Conservation (phyloP, 2,797 vertebrate genomes). For the Urosaurus nigricauda region DNA sequence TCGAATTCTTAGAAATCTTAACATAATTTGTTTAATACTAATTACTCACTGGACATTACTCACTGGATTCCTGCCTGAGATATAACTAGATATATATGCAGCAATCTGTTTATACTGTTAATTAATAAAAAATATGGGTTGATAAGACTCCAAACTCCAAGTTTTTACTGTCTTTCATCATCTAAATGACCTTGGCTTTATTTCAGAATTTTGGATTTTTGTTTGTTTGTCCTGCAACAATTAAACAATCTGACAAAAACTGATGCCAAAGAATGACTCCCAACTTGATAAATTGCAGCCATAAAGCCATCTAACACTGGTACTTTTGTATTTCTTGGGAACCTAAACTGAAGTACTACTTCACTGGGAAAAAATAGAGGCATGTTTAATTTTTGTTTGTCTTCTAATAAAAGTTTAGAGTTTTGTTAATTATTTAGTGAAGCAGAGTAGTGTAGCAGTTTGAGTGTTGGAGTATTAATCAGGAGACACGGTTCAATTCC, state of each 20-base stretch:
- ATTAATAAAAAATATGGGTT: neutral
- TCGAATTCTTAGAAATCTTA: neutral
- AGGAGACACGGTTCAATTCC: too few species aligned
- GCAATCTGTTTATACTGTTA: neutral
- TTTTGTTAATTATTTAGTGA: neutral
- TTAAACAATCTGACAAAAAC: neutral
- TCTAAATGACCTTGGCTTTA: neutral
- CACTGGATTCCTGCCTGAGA: neutral
- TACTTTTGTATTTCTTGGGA: neutral
- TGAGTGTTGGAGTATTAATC: too few species aligned
- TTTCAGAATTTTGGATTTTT: neutral
- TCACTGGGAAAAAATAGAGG: neutral
- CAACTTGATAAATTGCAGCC: neutral
- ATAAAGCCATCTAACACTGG: neutral
- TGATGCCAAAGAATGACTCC: neutral
- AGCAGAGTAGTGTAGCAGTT: too few species aligned
- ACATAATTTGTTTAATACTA: neutral
- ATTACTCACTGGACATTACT: neutral
- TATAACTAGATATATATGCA: neutral
- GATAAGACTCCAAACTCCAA: neutral
- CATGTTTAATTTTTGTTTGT: neutral
- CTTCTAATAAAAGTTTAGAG: neutral
- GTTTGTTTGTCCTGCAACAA: neutral
- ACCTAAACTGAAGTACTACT: neutral
- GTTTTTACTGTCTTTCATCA: neutral